Conservation (phyloP, 2,797 vertebrate species). For the Tragelaphus eurycerus region DNA sequence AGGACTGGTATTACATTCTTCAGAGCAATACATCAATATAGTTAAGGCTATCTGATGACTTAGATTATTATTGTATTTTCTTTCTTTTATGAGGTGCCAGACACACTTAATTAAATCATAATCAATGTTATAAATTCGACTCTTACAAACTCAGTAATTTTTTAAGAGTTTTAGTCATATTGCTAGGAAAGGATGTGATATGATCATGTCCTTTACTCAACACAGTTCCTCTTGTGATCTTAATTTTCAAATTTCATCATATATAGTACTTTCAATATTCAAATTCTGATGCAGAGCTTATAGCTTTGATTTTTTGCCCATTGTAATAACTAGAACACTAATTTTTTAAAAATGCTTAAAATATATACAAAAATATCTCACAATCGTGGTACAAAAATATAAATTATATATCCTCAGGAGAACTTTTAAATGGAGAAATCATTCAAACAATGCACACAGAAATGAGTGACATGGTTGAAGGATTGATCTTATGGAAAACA, state of each 20-base stretch:
- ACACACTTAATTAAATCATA: neutral
- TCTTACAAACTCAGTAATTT: neutral
- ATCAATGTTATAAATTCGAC: neutral
- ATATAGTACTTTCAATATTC: neutral
- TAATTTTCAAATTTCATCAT: neutral
- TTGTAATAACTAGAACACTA: neutral
- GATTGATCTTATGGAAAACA: neutral
- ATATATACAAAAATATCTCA: neutral
- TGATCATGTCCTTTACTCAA: neutral
- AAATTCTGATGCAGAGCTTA: neutral
- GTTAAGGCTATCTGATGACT: neutral
- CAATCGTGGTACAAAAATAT: neutral
- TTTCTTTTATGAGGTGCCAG: neutral
- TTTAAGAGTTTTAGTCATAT: neutral
- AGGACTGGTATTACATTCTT: neutral
- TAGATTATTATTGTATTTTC: neutral
- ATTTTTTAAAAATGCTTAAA: neutral
- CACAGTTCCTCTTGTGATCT: neutral
- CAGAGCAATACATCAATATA: neutral
- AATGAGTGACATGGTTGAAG: neutral
- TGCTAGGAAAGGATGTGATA: neutral
- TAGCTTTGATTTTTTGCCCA: neutral
- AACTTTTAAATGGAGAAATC: neutral
- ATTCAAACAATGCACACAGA: neutral
- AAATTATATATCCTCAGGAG: neutral